Conservation (phyloP, 2,797 vertebrate genomes). For the Platyrinchus mystaceus region DNA sequence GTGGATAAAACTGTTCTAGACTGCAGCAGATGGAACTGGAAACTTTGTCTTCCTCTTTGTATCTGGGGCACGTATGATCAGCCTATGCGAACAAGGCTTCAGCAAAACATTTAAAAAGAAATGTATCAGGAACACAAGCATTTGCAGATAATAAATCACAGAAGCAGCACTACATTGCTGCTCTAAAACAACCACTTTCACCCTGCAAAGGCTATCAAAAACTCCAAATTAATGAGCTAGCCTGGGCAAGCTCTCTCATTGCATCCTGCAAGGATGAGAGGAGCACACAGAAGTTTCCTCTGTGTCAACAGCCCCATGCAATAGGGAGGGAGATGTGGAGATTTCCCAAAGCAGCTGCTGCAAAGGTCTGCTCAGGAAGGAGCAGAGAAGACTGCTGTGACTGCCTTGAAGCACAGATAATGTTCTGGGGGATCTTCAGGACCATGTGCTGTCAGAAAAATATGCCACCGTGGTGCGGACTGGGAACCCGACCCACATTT, state of each 20-base stretch:
- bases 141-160: neutral
- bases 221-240: neutral
- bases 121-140: neutral
- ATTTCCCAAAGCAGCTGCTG: neutral
- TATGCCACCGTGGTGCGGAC: fast-evolving
- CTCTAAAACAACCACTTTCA: neutral
- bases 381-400: neutral
- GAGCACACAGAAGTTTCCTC: neutral
- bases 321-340: fast-evolving
- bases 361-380: neutral
- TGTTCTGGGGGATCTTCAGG: neutral
- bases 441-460: neutral
- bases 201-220: neutral
- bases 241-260: neutral
- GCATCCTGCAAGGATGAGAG: neutral
- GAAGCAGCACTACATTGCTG: neutral
- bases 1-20: conserved; percentile 22
- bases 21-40: conserved; percentile 27
- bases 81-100: neutral
- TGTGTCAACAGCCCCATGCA: neutral
- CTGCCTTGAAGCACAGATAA: neutral
- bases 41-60: conserved; percentile 4
- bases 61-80: conserved; percentile 4
- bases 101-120: neutral
- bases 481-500: neutral